Evolutionary conservation across 2,113 vertebrate genomes (phyloP).

Genomic region (Acrocephalus arundinaceus): DNA sequence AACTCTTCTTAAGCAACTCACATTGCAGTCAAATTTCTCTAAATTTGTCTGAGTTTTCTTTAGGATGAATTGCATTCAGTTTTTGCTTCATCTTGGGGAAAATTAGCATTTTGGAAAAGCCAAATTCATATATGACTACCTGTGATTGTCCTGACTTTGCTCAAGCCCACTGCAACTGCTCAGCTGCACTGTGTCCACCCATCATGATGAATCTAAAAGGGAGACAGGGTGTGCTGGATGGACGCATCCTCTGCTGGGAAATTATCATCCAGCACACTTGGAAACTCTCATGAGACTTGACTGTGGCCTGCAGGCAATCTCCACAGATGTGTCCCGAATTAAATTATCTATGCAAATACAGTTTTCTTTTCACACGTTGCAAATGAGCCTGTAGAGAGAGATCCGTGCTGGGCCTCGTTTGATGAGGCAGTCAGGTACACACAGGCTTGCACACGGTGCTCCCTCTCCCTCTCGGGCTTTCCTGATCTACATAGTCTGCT

Average conservation of each 20-base stretch:
- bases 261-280: background rate
- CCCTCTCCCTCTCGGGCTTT: background rate
- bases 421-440: background rate
- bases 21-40: background rate
- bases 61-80: background rate
- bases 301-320: slow-evolving; percentile 28
- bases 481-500: background rate
- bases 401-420: background rate
- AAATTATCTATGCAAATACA: slow-evolving; percentile 25
- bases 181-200: background rate
- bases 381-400: slow-evolving; percentile 17
- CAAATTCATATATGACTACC: background rate
- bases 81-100: background rate
- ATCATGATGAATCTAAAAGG: background rate
- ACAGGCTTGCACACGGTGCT: background rate
- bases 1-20: background rate
- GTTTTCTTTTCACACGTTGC: background rate
- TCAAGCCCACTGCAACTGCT: background rate
- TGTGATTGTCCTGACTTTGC: background rate
- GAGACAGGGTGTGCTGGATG: background rate
- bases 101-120: background rate
- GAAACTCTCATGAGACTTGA: background rate
- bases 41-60: background rate
- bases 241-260: background rate
- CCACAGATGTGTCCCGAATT: slow-evolving; percentile 29